Evolutionary conservation across 2,888 invertebrate species (phyloP), one percentile per base, ranked within the genome.

Genomic region (Epiperipatus broadwayi): DNA sequence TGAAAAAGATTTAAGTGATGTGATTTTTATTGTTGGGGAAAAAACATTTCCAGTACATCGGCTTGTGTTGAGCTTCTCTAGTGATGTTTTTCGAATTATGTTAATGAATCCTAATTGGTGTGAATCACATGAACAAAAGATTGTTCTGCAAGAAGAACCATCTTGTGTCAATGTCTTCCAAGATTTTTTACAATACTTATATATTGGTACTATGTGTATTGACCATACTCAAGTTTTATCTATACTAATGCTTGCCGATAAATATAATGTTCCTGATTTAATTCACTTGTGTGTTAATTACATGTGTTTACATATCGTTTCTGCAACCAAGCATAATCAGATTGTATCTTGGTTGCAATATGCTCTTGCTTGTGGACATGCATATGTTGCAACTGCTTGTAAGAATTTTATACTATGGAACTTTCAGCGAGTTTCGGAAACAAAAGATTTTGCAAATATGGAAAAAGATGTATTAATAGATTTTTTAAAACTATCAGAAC

Each of bases 51-150:
- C 81, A 1, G 80, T 84, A 2, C 91, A 91, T 60, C 70, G 84
- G 43, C 71, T 91, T 5, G 85, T 91, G 50, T 67, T 91, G 3
- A 85, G 85, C 61, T 83, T 85, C 39, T 83, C 80, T 48, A 87
- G 87, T 59, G 89, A 89, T 64, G 89, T 91, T 33, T 89, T 91
- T 57, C 83, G 84, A 67, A 77, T 78, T n/a, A 91, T 91, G 91
- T 61, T 91, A 30, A 85, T 84, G 77, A 83, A 78, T 54, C 75
- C 84, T 0, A 78, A 80, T 53, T 91, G 89, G 89, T 76, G 72
- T 37, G 91, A 91, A 57, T 81, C 83, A 56, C 70, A 78, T 40
- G 79, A 83, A 58, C 77, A 75, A 48, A 69, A 73, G 30, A 77
- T 91, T 34, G 75, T 77, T 35, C 64, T 91, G 10, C 75, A 79